Evolutionary conservation across 2,113 vertebrate species (phyloP), one percentile per base, ranked within the genome.

Genomic region (Gasterosteus nipponicus): DNA sequence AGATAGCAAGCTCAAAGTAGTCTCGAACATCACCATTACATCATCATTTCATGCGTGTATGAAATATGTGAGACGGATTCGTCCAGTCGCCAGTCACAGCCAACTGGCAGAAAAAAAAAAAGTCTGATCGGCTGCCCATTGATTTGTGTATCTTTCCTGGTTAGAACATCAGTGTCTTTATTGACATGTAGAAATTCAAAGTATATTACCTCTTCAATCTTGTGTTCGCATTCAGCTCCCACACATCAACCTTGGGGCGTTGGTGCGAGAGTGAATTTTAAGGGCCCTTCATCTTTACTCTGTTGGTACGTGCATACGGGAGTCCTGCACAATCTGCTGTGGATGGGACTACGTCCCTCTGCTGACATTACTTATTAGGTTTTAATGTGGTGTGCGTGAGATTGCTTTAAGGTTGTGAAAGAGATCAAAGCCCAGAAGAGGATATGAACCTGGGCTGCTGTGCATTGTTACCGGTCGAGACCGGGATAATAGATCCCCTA

Each of bases 371-470:
- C 72, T 71, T 79, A 80, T 71, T 79, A 80, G 77, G 88, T 86
- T 89, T 89, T 83, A 89, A 89, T 86, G 86, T 81, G 78, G 56
- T 89, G 75, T 86, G 75, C 57, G 33, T 84, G 84, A 88, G 82
- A 86, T 78, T 81, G 73, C 81, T 86, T 80, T 80, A 80, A 86
- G 76, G 78, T 82, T 85, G 75, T 79, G 78, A 88, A 91, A 65
- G 31, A 86, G 83, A 90, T 91, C 82, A 86, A 88, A 88, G 84
- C 75, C 60, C 31, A 60, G 59, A 76, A 82, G 66, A 86, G 86
- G 75, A 81, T 80, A 66, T 78, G 73, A 82, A 85, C 76, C 78
- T 69, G 70, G 61, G 64, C 75, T 80, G 76, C 75, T 83, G 83
- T 79, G 78, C 66, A 83, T 70, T 81, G 87, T 86, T 86, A 74